These are phyloP conservation scores for Agrotis puta DNA, from an alignment of 2,888 invertebrate genomes.

Conservation along the genomic window DNA sequence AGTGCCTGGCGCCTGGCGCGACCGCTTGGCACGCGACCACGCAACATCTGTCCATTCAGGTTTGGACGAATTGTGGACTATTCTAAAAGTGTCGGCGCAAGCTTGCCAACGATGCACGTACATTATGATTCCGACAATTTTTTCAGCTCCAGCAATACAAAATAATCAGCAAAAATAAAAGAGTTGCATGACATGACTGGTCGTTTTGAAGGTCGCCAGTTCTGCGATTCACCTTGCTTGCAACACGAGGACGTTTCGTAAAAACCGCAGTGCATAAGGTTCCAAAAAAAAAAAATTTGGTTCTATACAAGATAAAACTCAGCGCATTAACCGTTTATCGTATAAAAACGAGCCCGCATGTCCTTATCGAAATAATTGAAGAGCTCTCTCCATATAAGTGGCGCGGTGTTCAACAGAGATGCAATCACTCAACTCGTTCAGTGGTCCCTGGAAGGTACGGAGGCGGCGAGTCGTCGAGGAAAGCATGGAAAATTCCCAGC, in stretches of 20 bases:
- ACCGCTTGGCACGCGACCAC: constrained; percentile 67
- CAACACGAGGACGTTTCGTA: constrained; percentile 4
- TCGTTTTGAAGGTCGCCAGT: constrained; percentile 31
- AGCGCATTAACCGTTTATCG: not conserved
- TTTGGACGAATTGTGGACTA: constrained; percentile 66
- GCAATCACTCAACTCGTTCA: constrained; percentile 37
- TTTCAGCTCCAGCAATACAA: constrained; percentile 36
- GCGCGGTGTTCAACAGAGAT: constrained; percentile 31
- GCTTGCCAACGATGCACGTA: constrained; percentile 68
- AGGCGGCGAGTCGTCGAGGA: constrained; percentile 67
- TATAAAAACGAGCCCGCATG: constrained; percentile 26
- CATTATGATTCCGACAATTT: constrained; percentile 48
- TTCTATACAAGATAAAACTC: not conserved
- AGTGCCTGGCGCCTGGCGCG: constrained; percentile 61
- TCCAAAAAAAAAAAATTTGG: constrained; percentile 11
- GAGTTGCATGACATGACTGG: not conserved
- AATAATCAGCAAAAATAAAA: constrained; percentile 26
- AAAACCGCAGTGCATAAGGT: constrained; percentile 1
- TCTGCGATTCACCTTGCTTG: constrained; percentile 28
- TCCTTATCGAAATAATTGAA: constrained; percentile 38
- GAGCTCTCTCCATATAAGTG: constrained; percentile 43
- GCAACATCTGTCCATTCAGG: constrained; percentile 66
- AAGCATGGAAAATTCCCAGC: constrained; percentile 84
- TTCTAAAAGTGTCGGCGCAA: constrained; percentile 69
- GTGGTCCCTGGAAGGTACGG: constrained; percentile 39